Base-by-base conservation (phyloP, 2,797 vertebrate species). In the Phrynocephalus vlangalii region DNA sequence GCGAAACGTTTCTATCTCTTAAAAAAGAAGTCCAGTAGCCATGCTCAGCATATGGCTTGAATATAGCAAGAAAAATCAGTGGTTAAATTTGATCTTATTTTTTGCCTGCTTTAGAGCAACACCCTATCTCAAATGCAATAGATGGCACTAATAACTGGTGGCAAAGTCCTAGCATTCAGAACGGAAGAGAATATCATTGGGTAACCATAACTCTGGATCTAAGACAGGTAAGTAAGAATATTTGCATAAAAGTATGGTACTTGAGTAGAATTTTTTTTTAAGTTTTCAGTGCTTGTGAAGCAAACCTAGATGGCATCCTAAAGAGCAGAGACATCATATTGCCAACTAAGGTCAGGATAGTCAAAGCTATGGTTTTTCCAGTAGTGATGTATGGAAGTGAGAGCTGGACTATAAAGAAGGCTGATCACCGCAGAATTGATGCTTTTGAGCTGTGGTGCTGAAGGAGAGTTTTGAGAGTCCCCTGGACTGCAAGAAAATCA, bases 91-190 rank as follows among this genome's bases (percentile, higher is more conserved):
- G 16, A 81, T 38, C 1, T 24, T 30, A 44, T 50, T 84, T 76
- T 76, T 70, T 90, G 92, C 92, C 82, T 91, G 52, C 84, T 79
- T 79, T 71, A 99, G 98, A 99, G 86, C 97, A 96, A 22, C 99
- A 99, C 90, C 98, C 98, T 0, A 98, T 99, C 91, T 97, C 96
- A 33, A 97, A 98, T 15, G 98, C 98, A 3, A 99, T 98, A 0
- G 98, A 99, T 75, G 99, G 99, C 71, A 99, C 98, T 18, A 99
- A 99, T 92, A 97, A 97, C 83, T 99, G 98, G 98, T 99, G 98
- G 98, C 99, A 99, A 93, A 99, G 99, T 91, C 99, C 98, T 0
- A 99, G 98, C 91, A 99, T 99, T 93, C 98, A 99, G 90, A 99
- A 99, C 2, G 99, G 98, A 26, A 97, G 96, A 48, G 96, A 98